A percentile compares a stretch with the other conserved stretches of the same genome.
Conservation (phyloP, 1,140 invertebrate genomes). For the Maniola jurtina region DNA sequence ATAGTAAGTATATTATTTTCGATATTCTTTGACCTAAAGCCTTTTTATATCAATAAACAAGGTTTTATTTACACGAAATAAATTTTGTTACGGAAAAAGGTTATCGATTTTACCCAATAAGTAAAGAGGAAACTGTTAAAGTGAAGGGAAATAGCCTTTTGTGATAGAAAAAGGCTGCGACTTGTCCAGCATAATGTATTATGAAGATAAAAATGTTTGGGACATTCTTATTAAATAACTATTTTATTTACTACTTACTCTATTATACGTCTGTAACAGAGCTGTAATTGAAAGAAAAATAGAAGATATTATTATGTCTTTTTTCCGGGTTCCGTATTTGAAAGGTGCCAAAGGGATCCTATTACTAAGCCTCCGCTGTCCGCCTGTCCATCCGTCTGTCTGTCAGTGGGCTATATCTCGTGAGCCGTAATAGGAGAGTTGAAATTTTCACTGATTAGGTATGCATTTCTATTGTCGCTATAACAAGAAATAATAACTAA, state of each 20-base stretch:
- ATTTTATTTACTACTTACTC: background rate
- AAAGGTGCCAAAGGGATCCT: too few species aligned
- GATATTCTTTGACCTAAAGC: background rate
- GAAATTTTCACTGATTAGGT: too few species aligned
- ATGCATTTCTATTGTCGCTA: too few species aligned
- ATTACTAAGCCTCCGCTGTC: too few species aligned
- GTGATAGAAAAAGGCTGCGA: conserved; percentile 9
- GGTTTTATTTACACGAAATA: background rate
- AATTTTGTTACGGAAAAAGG: background rate
- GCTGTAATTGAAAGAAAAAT: background rate
- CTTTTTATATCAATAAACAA: background rate
- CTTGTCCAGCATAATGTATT: conserved; percentile 10
- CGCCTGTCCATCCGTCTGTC: too few species aligned
- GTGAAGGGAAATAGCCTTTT: conserved; percentile 16
- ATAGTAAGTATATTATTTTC: too few species aligned
- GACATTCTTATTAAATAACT: background rate
- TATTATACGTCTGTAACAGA: background rate
- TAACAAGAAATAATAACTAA: too few species aligned
- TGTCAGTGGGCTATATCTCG: too few species aligned
- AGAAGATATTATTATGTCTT: too few species aligned
- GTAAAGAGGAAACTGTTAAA: conserved; percentile 1
- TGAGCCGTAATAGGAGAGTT: too few species aligned
- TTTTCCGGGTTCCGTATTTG: too few species aligned
- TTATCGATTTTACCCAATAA: conserved; percentile 10
- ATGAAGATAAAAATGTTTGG: background rate